Percentiles rank a stretch among this genome's conserved stretches.
Evolutionary conservation across 2,113 vertebrate species (phyloP).

Genomic region (Prunella himalayana): DNA sequence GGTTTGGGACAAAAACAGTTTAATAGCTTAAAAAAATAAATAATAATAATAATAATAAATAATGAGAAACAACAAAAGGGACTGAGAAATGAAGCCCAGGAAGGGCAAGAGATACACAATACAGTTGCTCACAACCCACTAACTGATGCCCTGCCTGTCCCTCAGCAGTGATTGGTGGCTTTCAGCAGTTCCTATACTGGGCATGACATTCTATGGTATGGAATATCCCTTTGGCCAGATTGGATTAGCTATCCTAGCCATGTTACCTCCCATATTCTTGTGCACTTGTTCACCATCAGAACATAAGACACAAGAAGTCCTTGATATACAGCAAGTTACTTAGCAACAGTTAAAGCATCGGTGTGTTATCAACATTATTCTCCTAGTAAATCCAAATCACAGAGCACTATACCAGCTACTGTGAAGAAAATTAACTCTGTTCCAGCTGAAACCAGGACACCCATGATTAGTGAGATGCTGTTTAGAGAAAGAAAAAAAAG

Average conservation of each 20-base stretch:
- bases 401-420: not conserved
- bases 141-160: not conserved
- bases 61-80: not conserved
- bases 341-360: not conserved
- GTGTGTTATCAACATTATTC: not conserved
- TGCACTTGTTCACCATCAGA: not conserved
- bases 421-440: not conserved
- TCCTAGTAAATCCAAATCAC: not conserved
- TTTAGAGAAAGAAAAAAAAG: not conserved
- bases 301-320: not conserved
- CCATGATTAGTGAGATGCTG: not conserved
- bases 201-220: not conserved
- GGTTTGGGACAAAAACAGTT: not conserved
- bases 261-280: not conserved
- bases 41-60: too few relatives aligned
- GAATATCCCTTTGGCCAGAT: not conserved
- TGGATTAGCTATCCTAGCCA: not conserved
- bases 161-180: accelerated
- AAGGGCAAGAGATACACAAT: not conserved
- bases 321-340: not conserved
- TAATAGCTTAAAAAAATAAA: not conserved
- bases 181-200: not conserved
- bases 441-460: not conserved
- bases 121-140: not conserved
- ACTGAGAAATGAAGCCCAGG: not conserved